phyloP scores from a whole-genome alignment of 2,888 invertebrate genomes.

The Resseliella maxima region DNA sequence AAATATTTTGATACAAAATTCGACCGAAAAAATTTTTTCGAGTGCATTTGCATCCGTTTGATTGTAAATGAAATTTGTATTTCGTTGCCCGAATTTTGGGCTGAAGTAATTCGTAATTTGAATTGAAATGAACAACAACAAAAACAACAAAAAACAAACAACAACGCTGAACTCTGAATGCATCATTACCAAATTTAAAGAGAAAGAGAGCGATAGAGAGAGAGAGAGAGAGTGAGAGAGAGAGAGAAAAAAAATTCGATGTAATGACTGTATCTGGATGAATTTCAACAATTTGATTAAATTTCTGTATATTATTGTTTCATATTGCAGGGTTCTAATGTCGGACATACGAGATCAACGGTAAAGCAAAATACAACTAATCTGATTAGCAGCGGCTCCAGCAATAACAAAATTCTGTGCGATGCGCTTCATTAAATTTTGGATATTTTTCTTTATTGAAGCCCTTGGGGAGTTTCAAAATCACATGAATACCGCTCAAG shows the following conservation, averaged over 20 bases:
- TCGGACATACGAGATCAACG: conserved; percentile 42
- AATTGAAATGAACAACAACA: neutral
- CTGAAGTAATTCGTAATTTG: neutral
- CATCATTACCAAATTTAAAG: neutral
- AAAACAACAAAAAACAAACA: neutral
- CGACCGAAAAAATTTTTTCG: neutral
- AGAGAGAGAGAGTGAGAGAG: no score
- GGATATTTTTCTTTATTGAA: conserved; percentile 58
- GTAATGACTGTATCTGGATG: no score
- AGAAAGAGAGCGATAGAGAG: neutral
- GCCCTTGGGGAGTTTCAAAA: conserved; percentile 63
- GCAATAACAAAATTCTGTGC: conserved; percentile 62
- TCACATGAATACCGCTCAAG: conserved; percentile 68
- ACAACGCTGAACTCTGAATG: no score
- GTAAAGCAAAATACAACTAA: conserved; percentile 26
- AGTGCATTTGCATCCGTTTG: neutral
- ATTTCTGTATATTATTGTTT: neutral
- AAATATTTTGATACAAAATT: no score
- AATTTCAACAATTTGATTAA: neutral
- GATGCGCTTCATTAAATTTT: conserved; percentile 67
- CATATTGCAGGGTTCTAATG: conserved; percentile 40
- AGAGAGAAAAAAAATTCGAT: no score
- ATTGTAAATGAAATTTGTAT: neutral
- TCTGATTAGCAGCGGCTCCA: conserved; percentile 39
- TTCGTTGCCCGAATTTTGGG: neutral